A percentile compares a stretch with the other conserved stretches of the same genome.
Conservation (phyloP, 2,888 invertebrate genomes). For the Entomobrya multifasciata region DNA sequence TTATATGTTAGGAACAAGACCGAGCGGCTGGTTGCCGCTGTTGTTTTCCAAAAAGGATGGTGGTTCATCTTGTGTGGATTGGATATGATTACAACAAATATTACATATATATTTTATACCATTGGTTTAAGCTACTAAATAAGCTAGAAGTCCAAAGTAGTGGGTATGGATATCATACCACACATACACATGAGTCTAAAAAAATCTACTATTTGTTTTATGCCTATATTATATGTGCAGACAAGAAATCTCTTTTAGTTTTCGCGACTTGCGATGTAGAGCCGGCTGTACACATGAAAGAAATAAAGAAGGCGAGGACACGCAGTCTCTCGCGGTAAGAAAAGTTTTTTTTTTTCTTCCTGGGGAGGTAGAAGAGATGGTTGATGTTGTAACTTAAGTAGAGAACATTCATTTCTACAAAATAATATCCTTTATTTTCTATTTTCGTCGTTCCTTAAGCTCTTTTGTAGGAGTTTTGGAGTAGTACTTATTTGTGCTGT, state of each 20-base stretch:
- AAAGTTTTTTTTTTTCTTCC: neutral
- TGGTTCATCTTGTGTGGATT: slow-evolving; percentile 4
- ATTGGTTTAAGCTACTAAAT: neutral
- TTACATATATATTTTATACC: neutral
- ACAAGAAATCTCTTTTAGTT: too few species aligned
- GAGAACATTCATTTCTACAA: neutral
- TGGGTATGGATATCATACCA: too few species aligned
- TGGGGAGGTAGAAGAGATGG: too few species aligned
- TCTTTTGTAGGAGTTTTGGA: neutral
- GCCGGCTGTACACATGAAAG: neutral
- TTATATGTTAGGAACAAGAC: slow-evolving; percentile 9
- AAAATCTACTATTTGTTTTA: too few species aligned
- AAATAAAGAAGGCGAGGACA: slow-evolving; percentile 45
- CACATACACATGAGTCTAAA: too few species aligned
- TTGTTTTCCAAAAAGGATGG: neutral
- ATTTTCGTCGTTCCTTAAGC: slow-evolving; percentile 14
- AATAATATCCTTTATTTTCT: neutral
- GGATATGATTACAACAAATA: slow-evolving; percentile 44
- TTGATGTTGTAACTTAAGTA: neutral
- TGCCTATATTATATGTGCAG: too few species aligned
- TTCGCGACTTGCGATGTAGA: neutral
- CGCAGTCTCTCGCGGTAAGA: slow-evolving; percentile 47
- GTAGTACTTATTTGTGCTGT: slow-evolving; percentile 15
- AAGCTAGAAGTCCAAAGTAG: too few species aligned
- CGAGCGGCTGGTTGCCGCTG: neutral